Percentiles rank a stretch among this genome's conserved stretches.
Conservation (phyloP, 2,797 vertebrate species). For the Gambelia wislizenii region DNA sequence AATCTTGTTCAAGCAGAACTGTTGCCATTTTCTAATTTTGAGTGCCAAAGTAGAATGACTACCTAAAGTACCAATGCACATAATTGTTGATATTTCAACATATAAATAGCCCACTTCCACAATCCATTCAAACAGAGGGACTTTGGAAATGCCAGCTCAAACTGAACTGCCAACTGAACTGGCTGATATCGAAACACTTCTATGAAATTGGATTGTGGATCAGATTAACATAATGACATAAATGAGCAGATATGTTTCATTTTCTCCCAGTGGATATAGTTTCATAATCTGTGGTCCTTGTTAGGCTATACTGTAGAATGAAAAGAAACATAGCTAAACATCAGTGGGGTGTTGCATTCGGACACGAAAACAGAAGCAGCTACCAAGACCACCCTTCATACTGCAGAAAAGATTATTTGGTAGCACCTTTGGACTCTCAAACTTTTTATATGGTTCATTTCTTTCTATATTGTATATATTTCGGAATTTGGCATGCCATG, state of each 20-base stretch:
- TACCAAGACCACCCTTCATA: not conserved
- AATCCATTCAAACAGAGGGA: not conserved
- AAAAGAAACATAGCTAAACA: not conserved
- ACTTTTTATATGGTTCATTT: constrained; percentile 42
- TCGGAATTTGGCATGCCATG: not conserved
- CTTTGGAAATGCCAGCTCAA: not conserved
- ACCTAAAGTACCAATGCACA: constrained; percentile 54
- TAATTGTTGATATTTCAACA: constrained; percentile 57
- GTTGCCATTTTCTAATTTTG: constrained; percentile 58
- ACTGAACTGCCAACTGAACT: not conserved
- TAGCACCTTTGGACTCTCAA: not conserved
- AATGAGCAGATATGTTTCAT: not conserved
- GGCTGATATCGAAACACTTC: not conserved
- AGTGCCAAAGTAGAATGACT: constrained; percentile 39
- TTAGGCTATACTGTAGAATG: constrained; percentile 12
- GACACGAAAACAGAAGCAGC: not conserved
- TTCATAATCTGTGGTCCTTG: not conserved
- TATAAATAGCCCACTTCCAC: not conserved
- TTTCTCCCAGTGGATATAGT: not conserved
- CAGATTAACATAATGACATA: constrained; percentile 43
- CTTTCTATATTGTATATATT: constrained; percentile 5
- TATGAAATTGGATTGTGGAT: constrained; percentile 3
- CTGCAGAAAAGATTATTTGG: not conserved
- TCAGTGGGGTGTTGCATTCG: not conserved
- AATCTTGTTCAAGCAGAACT: constrained; percentile 49